Percentiles rank a stretch among this genome's conserved stretches.
phyloP scores from a whole-genome alignment of 2,888 invertebrate genomes.

The Gibbula magus region DNA sequence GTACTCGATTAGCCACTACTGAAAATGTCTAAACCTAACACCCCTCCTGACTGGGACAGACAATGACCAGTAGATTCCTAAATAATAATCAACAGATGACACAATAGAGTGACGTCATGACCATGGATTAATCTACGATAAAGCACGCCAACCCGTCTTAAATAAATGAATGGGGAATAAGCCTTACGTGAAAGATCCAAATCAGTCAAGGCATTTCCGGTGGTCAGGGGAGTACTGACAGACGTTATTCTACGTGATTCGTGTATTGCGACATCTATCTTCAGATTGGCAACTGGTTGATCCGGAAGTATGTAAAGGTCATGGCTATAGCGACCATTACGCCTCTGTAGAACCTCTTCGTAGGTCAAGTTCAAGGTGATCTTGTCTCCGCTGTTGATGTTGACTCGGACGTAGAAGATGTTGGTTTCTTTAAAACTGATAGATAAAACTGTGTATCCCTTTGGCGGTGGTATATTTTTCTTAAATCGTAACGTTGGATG shows the following conservation, averaged over 20 bases:
- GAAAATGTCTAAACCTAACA: too few species aligned
- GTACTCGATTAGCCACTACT: too few species aligned
- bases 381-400: constrained; percentile 80
- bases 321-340: constrained; percentile 82
- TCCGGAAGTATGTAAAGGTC: constrained; percentile 83
- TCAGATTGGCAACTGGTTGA: constrained; percentile 80
- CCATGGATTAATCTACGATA: too few species aligned
- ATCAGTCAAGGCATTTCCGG: constrained; percentile 77
- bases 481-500: too few species aligned
- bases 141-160: too few species aligned
- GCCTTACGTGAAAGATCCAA: constrained; percentile 18
- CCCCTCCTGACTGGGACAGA: too few species aligned
- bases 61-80: too few species aligned
- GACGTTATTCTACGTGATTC: constrained; percentile 80
- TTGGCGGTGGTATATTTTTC: too few species aligned
- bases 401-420: constrained; percentile 82
- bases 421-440: constrained; percentile 79
- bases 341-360: constrained; percentile 82
- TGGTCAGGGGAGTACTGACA: constrained; percentile 77
- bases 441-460: too few species aligned
- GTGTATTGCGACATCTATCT: constrained; percentile 80
- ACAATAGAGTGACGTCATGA: too few species aligned
- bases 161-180: too few species aligned
- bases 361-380: constrained; percentile 84
- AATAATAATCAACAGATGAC: too few species aligned